These are phyloP conservation scores for Drosophila pseudoananassae DNA, from an alignment of 1,140 invertebrate genomes.

Conservation along the genomic window DNA sequence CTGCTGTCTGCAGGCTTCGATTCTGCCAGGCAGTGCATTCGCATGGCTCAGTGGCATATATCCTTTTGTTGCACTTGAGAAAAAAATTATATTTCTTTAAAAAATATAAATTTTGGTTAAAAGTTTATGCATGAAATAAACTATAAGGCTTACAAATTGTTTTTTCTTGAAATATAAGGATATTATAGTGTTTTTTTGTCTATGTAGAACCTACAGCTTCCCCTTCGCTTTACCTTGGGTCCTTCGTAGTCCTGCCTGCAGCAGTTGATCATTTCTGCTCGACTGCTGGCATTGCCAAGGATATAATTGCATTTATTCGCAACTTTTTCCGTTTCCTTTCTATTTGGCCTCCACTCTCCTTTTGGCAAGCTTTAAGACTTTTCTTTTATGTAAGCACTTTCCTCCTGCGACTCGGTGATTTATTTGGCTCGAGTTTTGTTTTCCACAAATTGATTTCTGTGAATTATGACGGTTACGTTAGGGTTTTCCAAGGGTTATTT, in stretches of 20 bases:
- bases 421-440: constrained; percentile 39
- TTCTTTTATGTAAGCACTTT: constrained; percentile 36
- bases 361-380: constrained; percentile 37
- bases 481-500: constrained; percentile 5
- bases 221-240: constrained; percentile 34
- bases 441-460: constrained; percentile 44
- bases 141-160: too few relatives aligned
- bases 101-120: too few relatives aligned
- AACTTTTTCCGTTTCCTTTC: constrained; percentile 44
- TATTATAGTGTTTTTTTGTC: not conserved
- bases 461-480: constrained; percentile 40
- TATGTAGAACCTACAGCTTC: constrained; percentile 2
- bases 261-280: constrained; percentile 52
- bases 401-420: constrained; percentile 31
- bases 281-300: constrained; percentile 45
- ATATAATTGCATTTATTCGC: constrained; percentile 52
- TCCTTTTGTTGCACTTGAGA: constrained; percentile 10
- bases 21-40: constrained; percentile 25
- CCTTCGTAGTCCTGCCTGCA: constrained; percentile 32
- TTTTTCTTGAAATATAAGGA: too few relatives aligned
- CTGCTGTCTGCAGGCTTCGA: constrained; percentile 19
- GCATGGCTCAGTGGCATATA: constrained; percentile 13
- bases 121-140: too few relatives aligned
- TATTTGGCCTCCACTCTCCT: not conserved
- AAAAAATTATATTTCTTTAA: not conserved